Evolutionary conservation across 2,888 invertebrate genomes (phyloP).

Genomic region (Terebella lapidaria): DNA sequence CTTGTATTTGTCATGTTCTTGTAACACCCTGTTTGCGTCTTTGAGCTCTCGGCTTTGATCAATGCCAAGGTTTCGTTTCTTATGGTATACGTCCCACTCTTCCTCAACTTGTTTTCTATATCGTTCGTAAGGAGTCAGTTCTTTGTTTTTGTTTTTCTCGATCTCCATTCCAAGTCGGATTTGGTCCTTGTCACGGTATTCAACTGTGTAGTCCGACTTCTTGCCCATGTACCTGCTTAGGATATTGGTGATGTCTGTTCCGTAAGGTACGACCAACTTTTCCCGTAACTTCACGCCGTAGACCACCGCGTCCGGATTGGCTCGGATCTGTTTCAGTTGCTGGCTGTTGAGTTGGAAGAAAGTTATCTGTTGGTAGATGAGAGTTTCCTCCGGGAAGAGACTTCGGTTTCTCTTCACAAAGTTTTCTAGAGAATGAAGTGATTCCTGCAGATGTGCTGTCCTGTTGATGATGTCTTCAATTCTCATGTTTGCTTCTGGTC

Average conservation of each 20-base stretch:
- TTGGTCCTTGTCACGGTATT: not conserved
- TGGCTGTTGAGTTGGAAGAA: conserved; percentile 18
- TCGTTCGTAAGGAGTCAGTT: not conserved
- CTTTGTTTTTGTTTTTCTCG: not conserved
- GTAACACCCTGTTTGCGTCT: not conserved
- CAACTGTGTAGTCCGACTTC: not conserved
- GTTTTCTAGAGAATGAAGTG: conserved; percentile 24
- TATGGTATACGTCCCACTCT: conserved; percentile 7
- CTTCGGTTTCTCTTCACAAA: conserved; percentile 25
- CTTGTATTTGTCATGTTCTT: conserved; percentile 1
- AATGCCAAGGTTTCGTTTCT: not conserved
- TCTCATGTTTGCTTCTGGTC: conserved; percentile 16
- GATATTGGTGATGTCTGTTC: conserved; percentile 19
- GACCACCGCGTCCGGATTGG: conserved; percentile 21
- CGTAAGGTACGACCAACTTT: conserved; percentile 22
- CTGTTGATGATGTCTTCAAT: conserved; percentile 19
- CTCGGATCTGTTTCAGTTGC: conserved; percentile 22
- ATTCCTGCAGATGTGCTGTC: conserved; percentile 21
- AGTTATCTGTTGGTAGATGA: conserved; percentile 19
- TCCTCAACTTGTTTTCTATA: conserved; percentile 15
- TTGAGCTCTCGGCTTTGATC: conserved; percentile 2
- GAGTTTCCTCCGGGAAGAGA: conserved; percentile 27
- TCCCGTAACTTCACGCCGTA: conserved; percentile 25
- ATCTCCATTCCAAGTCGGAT: not conserved
- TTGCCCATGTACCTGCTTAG: conserved; percentile 15